Conservation (phyloP, 2,113 vertebrate genomes). For the Panurus biarmicus region DNA sequence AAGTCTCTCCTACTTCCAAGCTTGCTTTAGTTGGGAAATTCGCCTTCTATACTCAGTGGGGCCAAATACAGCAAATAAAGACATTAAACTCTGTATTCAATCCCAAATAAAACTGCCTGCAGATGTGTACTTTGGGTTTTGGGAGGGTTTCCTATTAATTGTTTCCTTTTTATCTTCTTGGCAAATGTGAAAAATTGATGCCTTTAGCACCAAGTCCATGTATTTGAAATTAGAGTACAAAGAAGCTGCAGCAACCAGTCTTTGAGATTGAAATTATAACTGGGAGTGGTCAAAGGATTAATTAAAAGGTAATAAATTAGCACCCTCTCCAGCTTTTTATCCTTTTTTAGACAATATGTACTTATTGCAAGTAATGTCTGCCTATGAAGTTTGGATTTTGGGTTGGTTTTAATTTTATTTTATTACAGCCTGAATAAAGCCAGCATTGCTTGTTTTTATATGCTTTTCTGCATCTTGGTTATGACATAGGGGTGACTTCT, state of each 20-base stretch:
- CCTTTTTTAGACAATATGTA: not conserved
- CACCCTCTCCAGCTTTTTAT: not conserved
- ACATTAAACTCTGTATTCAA: not conserved
- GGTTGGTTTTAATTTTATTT: not conserved
- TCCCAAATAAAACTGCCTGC: not conserved
- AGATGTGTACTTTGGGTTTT: not conserved
- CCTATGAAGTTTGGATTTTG: not conserved
- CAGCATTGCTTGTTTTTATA: not conserved
- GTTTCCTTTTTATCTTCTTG: not conserved
- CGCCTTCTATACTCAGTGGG: not conserved
- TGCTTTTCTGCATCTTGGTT: not conserved
- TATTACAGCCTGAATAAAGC: not conserved
- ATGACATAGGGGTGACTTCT: not conserved
- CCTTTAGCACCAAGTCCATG: not conserved
- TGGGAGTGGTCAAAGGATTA: not conserved
- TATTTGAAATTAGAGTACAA: not conserved
- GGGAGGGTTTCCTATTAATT: not conserved
- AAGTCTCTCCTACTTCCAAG: not conserved
- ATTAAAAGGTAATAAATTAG: not conserved
- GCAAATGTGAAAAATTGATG: not conserved
- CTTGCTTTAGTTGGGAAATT: not conserved
- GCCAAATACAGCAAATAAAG: not conserved
- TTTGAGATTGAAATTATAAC: not conserved
- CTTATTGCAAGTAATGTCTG: not conserved
- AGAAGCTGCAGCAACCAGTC: not conserved